phyloP scores from a whole-genome alignment of 2,888 invertebrate genomes.

The Caenorhabditis japonica region DNA sequence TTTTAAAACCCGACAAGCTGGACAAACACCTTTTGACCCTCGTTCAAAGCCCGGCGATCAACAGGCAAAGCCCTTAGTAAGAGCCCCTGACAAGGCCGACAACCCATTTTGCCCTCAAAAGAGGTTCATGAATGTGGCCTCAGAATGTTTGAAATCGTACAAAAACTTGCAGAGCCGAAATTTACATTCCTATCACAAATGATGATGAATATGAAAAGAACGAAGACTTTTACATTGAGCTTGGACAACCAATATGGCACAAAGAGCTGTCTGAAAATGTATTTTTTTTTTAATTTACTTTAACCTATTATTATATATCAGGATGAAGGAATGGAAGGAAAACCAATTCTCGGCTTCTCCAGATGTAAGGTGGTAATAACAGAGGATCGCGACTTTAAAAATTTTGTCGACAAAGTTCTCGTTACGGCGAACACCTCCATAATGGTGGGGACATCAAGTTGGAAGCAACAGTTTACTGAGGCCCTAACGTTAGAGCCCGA shows the following conservation, averaged over 20 bases:
- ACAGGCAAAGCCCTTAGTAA: no score
- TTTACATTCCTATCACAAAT: slow-evolving; percentile 89
- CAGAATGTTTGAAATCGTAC: slow-evolving; percentile 6
- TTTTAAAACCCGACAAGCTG: no score
- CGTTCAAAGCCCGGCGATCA: no score
- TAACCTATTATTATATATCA: slow-evolving; percentile 17
- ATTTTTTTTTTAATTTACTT: slow-evolving; percentile 1
- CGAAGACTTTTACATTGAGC: slow-evolving; percentile 90
- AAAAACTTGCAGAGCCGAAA: slow-evolving; percentile 84
- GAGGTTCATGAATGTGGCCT: no score
- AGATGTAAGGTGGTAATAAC: slow-evolving; percentile 91
- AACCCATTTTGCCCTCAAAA: no score
- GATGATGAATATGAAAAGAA: slow-evolving; percentile 98
- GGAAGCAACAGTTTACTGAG: slow-evolving; percentile 98
- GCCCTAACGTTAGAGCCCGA: slow-evolving; percentile 86
- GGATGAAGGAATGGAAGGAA: slow-evolving; percentile 82
- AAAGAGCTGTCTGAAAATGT: slow-evolving; percentile 40
- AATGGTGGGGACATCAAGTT: slow-evolving; percentile 90
- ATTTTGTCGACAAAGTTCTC: slow-evolving; percentile 90
- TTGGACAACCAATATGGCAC: slow-evolving; percentile 86
- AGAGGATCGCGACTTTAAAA: slow-evolving; percentile 96
- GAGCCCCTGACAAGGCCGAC: no score
- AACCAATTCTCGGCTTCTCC: slow-evolving; percentile 88
- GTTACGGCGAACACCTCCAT: slow-evolving; percentile 95
- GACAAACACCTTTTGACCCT: no score